Base-by-base conservation (phyloP, 1,140 invertebrate species). In the Triops cancriformis region DNA sequence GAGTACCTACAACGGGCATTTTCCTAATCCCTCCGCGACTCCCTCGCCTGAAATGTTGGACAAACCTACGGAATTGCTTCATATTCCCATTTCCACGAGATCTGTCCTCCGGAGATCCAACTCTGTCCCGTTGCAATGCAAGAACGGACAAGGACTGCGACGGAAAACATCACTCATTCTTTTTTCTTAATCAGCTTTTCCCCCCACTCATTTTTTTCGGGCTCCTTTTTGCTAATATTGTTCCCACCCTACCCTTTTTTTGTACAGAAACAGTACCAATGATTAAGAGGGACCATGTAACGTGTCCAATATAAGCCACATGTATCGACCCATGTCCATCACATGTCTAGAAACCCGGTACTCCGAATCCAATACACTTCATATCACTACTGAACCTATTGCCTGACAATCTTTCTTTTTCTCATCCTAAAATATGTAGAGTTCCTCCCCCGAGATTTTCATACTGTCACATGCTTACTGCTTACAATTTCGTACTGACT, bases 261-360 rank as follows among this genome's bases (percentile, higher is more conserved):
- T 37, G 31, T 37, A 37, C 31, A 37, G 31, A 37, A 37, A 37
- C 7, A 37, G 31, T 37, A 23, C 51, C 51, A 64, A 64, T 18
- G 14, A 64, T 64, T 64, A 64, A 64, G 51, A 18, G 51, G 51
- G 51, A 64, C 51, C 51, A 64, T 64, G 51, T 64, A 64, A 64
- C 18, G 18, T 18, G 51, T 64, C 51, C 51, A 64, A 64, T 64
- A 64, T 64, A 64, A 64, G 51, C n/a, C 51, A 64, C 2, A 64
- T 64, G 23, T 64, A 64, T 64, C 14, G 51, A 64, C 23, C 23
- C 9, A 1, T 64, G 51, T 64, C 51, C 51, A 64, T 64, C 51
- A 64, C 51, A 64, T 37, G 31, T 64, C 51, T 64, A 23, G 6
- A 4, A 18, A 18, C 23, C 23, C 51, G 18, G 4, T 64, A 9